Base-by-base conservation (phyloP, 2,888 invertebrate genomes). In the Heliconius aoede region DNA sequence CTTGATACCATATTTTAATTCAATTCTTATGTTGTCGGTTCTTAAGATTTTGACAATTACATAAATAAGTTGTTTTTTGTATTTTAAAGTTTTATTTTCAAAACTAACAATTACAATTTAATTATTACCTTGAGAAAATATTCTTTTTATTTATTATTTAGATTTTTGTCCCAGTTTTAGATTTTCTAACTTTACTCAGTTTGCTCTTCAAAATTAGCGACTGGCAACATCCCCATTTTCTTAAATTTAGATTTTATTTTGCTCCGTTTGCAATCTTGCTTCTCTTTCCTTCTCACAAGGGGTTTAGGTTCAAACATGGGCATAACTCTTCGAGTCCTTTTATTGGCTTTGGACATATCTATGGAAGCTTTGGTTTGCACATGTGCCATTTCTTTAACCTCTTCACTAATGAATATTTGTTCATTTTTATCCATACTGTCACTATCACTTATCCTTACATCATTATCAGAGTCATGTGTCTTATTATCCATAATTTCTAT, bases 221-320 rank as follows among this genome's bases (percentile, higher is more conserved):
- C 79, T 0, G 82, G 80, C 55, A 88, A 76, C 81, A 90, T 85
- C 0, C 91, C 90, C 84, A 88, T 80, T 4, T 84, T 83, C 73
- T 85, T 88, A 21, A 90, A 87, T 26, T 86, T 86, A 1, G 89
- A 87, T 75, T 86, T 88, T 4, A 89, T 9, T 4, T 83, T 67
- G 0, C 81, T 71, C 15, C 86, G 85, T 62, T 88, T 88, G 13
- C 82, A 79, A 28, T 86, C 82, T 4, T 85, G 80, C 28, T 80
- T 86, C 4, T 85, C 83, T 26, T 32, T 46, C 62, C 61, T 80
- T 30, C 74, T 81, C 18, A 80, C 18, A 3, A 64, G 26, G 3
- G 76, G 13, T 51, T 69, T 30, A 21, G 32, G 13, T 67, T 65
- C 72, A 30, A 62, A 72, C n/a, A 69, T 55, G 13, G 55, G 69